Evolutionary conservation across 2,797 vertebrate genomes (phyloP).

Genomic region (Leptatherina wallacei): DNA sequence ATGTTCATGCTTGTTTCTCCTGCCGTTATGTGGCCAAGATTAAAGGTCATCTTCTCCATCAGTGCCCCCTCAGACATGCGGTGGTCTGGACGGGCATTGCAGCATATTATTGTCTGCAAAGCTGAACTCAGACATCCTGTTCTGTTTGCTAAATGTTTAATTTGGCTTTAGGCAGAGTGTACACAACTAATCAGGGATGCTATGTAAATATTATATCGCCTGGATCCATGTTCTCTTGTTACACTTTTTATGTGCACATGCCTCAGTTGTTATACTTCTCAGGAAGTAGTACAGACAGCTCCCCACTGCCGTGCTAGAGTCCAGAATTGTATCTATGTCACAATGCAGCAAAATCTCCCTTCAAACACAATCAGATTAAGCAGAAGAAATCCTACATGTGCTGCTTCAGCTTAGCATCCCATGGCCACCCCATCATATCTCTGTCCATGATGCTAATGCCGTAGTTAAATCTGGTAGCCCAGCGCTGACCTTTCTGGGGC

Average conservation of each 20-base stretch:
- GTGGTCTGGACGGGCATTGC: neutral
- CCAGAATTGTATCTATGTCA: neutral
- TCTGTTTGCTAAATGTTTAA: conserved; percentile 13
- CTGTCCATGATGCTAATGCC: conserved; percentile 22
- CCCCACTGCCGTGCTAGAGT: neutral
- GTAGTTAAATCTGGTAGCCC: conserved; percentile 4
- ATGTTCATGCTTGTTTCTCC: neutral
- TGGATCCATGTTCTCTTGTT: conserved; percentile 12
- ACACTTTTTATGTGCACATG: neutral
- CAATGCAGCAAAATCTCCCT: conserved; percentile 17
- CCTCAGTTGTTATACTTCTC: neutral
- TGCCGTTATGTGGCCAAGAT: neutral
- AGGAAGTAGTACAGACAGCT: conserved; percentile 9
- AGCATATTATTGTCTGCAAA: neutral
- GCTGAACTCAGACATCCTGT: conserved; percentile 24
- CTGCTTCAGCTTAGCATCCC: conserved; percentile 29
- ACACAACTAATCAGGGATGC: neutral
- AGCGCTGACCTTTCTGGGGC: conserved; percentile 21
- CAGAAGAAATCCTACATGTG: conserved; percentile 32
- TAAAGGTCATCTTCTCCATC: neutral
- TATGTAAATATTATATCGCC: conserved; percentile 18
- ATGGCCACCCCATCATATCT: conserved; percentile 3
- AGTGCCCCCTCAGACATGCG: neutral
- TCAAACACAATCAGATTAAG: conserved; percentile 26
- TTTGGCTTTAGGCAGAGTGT: neutral